Evolutionary conservation across 2,888 invertebrate genomes (phyloP), one percentile per base, ranked within the genome.

Genomic region (Thecophora atra): DNA sequence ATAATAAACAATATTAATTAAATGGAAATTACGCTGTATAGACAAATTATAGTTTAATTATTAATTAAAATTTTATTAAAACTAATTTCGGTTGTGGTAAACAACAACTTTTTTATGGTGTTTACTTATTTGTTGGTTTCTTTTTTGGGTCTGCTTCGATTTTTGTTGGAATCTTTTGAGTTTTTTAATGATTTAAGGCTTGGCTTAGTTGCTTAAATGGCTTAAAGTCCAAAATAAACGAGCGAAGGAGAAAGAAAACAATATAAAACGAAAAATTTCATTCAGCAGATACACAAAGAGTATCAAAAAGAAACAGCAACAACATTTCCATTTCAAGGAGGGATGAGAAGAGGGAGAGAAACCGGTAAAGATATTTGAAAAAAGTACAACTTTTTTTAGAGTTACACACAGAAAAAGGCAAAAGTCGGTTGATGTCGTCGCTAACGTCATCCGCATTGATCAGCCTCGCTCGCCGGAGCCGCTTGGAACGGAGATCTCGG

Each of bases 401-500:
- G 28, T 52, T 51, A 52, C n/a, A 11, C 21, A 21, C 24, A 42
- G n/a, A n/a, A n/a, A 42, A 56, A 70, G 62, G 70, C 68, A 72
- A 68, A 56, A 68, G 68, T 42, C 67, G 66, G 75, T 72, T 71
- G 74, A 73, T 76, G 78, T 73, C 76, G 58, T 71, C 74, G 79
- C 77, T 79, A 74, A 73, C 74, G 73, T 75, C 73, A 75, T 74
- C 72, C 73, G 70, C 72, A 74, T 72, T 74, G 69, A 72, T 69
- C 63, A 56, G 63, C 68, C 47, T 67, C 71, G 58, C 37, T 56
- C 21, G 51, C 51, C 51, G 69, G 63, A 62, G 70, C 65, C 67
- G 77, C 75, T 75, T 81, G 78, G 81, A 81, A 79, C 81, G 80
- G 83, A 81, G 83, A 83, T 83, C 83, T 76, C 81, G 80, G 83